These are phyloP conservation scores for Harpagifer antarcticus DNA, from an alignment of 2,797 vertebrate species.

Conservation along the genomic window DNA sequence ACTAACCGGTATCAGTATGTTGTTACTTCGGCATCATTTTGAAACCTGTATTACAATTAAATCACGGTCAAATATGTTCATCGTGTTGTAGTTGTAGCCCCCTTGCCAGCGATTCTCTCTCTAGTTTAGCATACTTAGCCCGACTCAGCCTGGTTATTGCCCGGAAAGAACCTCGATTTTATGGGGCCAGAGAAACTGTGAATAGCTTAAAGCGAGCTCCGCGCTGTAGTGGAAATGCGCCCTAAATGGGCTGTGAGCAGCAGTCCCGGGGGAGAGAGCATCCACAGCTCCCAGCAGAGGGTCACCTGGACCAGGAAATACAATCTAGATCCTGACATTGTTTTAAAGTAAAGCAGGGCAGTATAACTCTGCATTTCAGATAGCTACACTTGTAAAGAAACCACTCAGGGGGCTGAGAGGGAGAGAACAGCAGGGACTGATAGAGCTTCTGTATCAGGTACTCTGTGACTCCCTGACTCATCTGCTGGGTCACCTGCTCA, in stretches of 20 bases:
- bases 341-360: constrained; percentile 35
- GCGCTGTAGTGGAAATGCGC: too few relatives aligned
- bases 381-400: constrained; percentile 27
- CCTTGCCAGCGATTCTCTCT: too few relatives aligned
- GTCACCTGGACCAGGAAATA: constrained; percentile 56
- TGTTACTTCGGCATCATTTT: too few relatives aligned
- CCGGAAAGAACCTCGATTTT: too few relatives aligned
- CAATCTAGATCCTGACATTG: constrained; percentile 57
- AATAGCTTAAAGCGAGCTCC: too few relatives aligned
- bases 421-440: constrained; percentile 28
- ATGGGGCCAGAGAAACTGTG: too few relatives aligned
- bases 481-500: constrained; percentile 13
- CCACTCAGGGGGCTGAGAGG: not conserved
- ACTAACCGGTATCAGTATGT: too few relatives aligned
- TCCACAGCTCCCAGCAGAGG: constrained; percentile 26
- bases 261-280: constrained; percentile 10
- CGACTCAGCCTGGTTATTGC: too few relatives aligned
- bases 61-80: too few relatives aligned
- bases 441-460: constrained; percentile 22
- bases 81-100: too few relatives aligned
- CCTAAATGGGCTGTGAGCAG: constrained; percentile 56
- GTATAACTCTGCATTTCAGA: constrained; percentile 22
- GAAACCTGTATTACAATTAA: too few relatives aligned
- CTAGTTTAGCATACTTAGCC: too few relatives aligned
- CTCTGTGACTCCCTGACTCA: constrained; percentile 9